Evolutionary conservation across 2,888 invertebrate genomes (phyloP).

Genomic region (Heliconius cydno): DNA sequence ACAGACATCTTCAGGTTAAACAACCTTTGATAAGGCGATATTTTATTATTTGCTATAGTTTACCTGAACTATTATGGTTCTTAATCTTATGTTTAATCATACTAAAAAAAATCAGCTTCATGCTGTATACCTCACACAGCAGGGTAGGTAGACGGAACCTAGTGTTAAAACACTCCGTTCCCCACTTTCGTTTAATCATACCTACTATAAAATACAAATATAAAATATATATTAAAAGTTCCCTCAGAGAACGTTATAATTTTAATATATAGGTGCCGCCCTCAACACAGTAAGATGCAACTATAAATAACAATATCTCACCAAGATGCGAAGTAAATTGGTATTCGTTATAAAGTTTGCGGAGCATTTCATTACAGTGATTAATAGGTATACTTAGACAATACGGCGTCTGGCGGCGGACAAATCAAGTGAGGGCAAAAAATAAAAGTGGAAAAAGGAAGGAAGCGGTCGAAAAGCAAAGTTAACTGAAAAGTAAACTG

Average conservation of each 20-base stretch:
- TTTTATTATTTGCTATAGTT: neutral
- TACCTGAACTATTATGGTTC: neutral
- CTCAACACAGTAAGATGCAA: conserved; percentile 6
- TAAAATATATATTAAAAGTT: neutral
- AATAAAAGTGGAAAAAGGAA: conserved; percentile 55
- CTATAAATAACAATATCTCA: conserved; percentile 26
- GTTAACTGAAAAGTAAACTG: conserved; percentile 60
- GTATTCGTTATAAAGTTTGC: conserved; percentile 35
- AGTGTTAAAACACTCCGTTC: too few relatives aligned
- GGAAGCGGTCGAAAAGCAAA: conserved; percentile 59
- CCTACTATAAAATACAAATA: too few relatives aligned
- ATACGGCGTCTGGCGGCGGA: conserved; percentile 37
- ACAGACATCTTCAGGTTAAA: too few relatives aligned
- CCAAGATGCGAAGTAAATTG: conserved; percentile 12
- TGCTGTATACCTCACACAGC: too few relatives aligned
- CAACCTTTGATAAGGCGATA: neutral
- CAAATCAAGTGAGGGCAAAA: conserved; percentile 58
- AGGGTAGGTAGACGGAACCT: too few relatives aligned
- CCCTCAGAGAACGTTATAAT: neutral
- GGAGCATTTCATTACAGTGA: conserved; percentile 39
- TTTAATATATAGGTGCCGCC: conserved; percentile 11
- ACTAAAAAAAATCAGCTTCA: too few relatives aligned
- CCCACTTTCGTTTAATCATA: too few relatives aligned
- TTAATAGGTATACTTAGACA: conserved; percentile 38
- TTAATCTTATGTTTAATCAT: too few relatives aligned